These are phyloP conservation scores for Tringa solitaria DNA, from an alignment of 2,113 vertebrate species.

Conservation along the genomic window DNA sequence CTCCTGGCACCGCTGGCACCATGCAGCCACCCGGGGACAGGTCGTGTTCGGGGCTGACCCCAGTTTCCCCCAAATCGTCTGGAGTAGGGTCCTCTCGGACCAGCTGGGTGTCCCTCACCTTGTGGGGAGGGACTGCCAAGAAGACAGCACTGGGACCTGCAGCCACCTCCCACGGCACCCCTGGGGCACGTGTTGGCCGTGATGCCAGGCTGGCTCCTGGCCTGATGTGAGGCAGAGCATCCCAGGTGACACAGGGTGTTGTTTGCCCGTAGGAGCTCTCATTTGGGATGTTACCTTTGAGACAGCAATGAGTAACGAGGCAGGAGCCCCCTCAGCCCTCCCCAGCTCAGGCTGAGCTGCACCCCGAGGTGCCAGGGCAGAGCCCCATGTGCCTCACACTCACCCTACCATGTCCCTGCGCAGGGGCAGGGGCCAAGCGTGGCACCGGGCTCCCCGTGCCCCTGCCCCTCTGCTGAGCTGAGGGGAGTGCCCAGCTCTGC, in stretches of 20 bases:
- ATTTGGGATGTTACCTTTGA: background rate
- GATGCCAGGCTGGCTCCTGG: background rate
- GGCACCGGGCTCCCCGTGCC: background rate
- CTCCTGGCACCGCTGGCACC: background rate
- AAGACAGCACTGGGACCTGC: background rate
- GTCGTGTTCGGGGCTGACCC: background rate
- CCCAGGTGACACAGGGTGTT: background rate
- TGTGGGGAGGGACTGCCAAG: background rate
- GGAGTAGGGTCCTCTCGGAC: background rate
- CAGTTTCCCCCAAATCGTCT: background rate
- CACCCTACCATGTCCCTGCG: accelerated
- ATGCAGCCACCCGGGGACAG: accelerated
- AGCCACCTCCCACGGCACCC: background rate
- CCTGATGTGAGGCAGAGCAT: accelerated
- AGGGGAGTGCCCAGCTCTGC: no score
- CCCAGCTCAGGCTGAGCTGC: accelerated
- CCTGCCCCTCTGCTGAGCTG: background rate
- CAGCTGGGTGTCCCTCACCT: background rate
- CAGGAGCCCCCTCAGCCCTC: background rate
- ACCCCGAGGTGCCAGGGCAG: background rate
- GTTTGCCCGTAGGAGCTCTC: background rate
- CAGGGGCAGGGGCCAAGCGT: background rate
- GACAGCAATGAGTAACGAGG: accelerated
- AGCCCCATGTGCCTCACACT: accelerated
- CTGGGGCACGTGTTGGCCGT: background rate